Conservation (phyloP, 2,888 invertebrate species). For the Thelaira solivaga region DNA sequence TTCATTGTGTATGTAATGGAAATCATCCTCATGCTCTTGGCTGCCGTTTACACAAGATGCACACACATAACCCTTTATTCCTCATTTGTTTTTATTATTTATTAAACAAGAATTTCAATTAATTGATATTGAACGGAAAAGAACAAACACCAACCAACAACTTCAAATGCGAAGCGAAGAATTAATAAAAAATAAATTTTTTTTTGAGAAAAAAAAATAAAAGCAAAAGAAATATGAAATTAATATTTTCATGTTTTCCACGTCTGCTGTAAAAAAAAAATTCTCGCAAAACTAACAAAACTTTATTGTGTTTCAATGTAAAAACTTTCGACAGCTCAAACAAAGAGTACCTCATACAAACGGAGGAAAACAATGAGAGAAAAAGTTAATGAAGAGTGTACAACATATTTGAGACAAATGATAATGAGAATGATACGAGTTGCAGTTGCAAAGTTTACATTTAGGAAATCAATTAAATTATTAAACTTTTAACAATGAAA, state of each 20-base stretch:
- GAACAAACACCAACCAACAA: conserved; percentile 19
- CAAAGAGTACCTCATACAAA: conserved; percentile 11
- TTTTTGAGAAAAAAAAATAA: conserved; percentile 20
- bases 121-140: conserved; percentile 54
- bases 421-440: too few relatives aligned
- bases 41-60: background rate
- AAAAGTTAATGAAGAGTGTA: background rate
- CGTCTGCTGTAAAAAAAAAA: conserved; percentile 18
- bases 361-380: background rate
- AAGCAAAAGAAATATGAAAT: conserved; percentile 17
- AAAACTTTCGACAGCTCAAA: conserved; percentile 33
- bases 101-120: conserved; percentile 55
- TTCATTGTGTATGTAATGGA: conserved; percentile 9
- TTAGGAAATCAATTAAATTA: conserved; percentile 46
- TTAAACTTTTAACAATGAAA: conserved; percentile 10
- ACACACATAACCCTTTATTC: conserved; percentile 49
- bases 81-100: too few relatives aligned
- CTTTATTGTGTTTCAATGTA: conserved; percentile 11
- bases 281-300: conserved; percentile 2
- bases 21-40: background rate
- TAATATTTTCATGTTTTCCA: conserved; percentile 31
- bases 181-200: conserved; percentile 11
- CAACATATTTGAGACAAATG: too few relatives aligned
- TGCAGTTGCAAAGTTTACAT: conserved; percentile 13
- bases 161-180: background rate